Evolutionary conservation across 37 sponge, comb jelly and placozoan genomes (phyloP).

Genomic region (Cladorhizidae sp.): DNA sequence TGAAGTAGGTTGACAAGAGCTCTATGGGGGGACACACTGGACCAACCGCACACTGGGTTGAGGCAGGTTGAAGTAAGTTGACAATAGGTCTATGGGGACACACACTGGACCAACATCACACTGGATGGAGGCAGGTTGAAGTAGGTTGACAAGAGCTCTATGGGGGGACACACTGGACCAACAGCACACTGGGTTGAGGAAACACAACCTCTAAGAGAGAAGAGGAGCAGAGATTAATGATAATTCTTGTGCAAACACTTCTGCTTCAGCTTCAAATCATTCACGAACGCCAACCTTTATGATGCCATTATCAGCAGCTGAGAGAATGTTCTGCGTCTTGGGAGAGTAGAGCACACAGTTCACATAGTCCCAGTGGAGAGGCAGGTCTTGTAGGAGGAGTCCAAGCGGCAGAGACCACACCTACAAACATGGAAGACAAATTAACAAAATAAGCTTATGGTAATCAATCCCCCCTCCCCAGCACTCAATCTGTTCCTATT

Average conservation of each 20-base stretch:
- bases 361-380: constrained; percentile 47
- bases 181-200: too few species aligned
- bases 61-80: too few species aligned
- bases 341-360: constrained; percentile 62
- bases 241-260: too few species aligned
- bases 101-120: not conserved
- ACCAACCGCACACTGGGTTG: too few species aligned
- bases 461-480: too few species aligned
- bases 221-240: too few species aligned
- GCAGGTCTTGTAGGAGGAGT: constrained; percentile 24
- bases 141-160: not conserved
- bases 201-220: too few species aligned
- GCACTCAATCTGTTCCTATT: too few species aligned
- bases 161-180: too few species aligned
- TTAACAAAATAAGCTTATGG: constrained; percentile 12
- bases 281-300: constrained; percentile 30
- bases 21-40: not conserved
- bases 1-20: not conserved
- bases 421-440: constrained; percentile 25
- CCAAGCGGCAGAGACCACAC: constrained; percentile 44
- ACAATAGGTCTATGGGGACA: too few species aligned
- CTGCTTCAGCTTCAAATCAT: too few species aligned
- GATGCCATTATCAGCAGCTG: constrained; percentile 61
- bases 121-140: too few species aligned
- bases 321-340: constrained; percentile 28